Base-by-base conservation (phyloP, 2,113 vertebrate species). In the Phylloscopus whistleri region DNA sequence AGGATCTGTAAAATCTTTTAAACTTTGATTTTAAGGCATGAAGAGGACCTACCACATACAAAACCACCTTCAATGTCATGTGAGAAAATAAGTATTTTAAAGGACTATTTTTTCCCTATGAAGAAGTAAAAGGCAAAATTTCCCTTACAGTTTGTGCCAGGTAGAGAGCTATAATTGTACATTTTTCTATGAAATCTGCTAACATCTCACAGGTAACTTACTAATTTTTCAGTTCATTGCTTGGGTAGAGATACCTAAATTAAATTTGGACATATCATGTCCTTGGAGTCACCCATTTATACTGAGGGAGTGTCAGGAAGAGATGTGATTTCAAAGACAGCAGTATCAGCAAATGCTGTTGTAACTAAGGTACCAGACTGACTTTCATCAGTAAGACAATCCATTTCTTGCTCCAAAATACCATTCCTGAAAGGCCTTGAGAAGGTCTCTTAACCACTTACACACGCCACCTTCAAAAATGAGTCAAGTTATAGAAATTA, bases 221-320 rank as follows among this genome's bases (percentile, higher is more conserved):
- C 6, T 30, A 64, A 73, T 91, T 93, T 94, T 88, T 91, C 87
- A 95, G 55, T 49, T 91, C 74, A 76, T 37, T 89, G 62, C 49
- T 84, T 82, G 73, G 62, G 60, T 91, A 93, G 74, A 91, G 33
- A 74, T 33, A 74, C 15, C 33, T 39, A 85, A 94, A 94, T 70
- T 89, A 95, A 91, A 85, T 84, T 56, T 68, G 79, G 70, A 72
- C 41, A 19, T 12, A 3, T 56, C 55, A 88, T 0, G 10, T 41
- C 92, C 85, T 90, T 95, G 82, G 59, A 94, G 59, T 90, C 85
- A 90, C 64, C 67, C 10, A 4, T 51, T 88, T 79, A 33, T 52
- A 72, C 17, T 19, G 66, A 26, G 43, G 87, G 15, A 88, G 39
- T 6, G 12, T 74, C 55, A 90, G 84, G 75, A 94, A 76, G 31